These are phyloP conservation scores for Hemiprocne comata DNA, from an alignment of 2,113 vertebrate species.

Conservation along the genomic window DNA sequence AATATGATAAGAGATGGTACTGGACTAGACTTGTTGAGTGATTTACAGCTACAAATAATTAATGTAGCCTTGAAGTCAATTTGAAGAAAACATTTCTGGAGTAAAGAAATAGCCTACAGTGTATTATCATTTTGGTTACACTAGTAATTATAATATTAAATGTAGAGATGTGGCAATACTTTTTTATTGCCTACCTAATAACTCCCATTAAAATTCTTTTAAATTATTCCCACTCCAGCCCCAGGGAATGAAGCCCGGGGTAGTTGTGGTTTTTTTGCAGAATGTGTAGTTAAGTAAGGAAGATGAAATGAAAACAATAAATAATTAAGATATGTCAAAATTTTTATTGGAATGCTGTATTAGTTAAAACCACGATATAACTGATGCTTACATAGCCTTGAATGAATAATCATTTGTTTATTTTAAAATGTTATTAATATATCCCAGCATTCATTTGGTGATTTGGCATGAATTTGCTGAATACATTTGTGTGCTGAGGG, in stretches of 20 bases:
- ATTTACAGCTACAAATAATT: not conserved
- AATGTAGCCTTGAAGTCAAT: not conserved
- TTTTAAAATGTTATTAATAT: not conserved
- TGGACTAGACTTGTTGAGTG: not conserved
- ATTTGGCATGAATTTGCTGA: not conserved
- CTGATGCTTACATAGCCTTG: not conserved
- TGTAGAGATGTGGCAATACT: not conserved
- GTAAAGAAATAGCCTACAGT: not conserved
- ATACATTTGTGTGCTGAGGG: too few species aligned
- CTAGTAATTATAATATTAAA: not conserved
- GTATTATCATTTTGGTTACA: not conserved
- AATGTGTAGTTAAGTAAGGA: not conserved
- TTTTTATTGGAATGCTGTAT: not conserved
- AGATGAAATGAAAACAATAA: not conserved
- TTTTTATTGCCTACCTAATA: not conserved
- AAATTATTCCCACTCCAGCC: not conserved
- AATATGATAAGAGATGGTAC: not conserved
- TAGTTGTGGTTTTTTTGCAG: not conserved
- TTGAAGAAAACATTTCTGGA: not conserved
- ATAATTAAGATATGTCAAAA: not conserved
- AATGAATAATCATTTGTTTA: not conserved
- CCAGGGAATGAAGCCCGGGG: not conserved
- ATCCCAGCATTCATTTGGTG: not conserved
- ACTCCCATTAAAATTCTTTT: not conserved
- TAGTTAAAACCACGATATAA: not conserved